phyloP scores from a whole-genome alignment of 2,797 vertebrate genomes.

The Xiphophorus birchmanni region DNA sequence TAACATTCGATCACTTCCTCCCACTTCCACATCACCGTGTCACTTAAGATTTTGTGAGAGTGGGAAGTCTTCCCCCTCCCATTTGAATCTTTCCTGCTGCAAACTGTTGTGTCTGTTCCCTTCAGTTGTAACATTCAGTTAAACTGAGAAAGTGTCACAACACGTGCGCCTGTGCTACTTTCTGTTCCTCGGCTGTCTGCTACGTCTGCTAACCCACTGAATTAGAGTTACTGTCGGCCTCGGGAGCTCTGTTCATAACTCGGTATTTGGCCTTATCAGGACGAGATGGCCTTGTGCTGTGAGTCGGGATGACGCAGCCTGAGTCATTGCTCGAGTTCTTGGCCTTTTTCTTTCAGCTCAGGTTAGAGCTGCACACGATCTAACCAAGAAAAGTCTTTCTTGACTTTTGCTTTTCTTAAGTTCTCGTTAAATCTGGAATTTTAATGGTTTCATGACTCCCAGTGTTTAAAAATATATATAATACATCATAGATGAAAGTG shows the following conservation, averaged over 20 bases:
- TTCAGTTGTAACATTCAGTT: slow-evolving; percentile 40
- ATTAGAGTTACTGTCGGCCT: slow-evolving; percentile 36
- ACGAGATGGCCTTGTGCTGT: slow-evolving; percentile 36
- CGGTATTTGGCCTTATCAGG: slow-evolving; percentile 53
- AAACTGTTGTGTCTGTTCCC: slow-evolving; percentile 37
- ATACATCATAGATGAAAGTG: too few species aligned
- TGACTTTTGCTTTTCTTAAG: too few species aligned
- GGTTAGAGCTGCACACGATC: slow-evolving; percentile 14
- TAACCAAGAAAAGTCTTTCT: too few species aligned
- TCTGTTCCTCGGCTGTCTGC: slow-evolving; percentile 26
- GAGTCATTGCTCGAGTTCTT: slow-evolving; percentile 50
- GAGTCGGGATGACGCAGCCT: slow-evolving; percentile 30
- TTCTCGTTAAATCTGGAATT: too few species aligned
- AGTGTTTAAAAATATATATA: too few species aligned
- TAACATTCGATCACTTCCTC: slow-evolving; percentile 46
- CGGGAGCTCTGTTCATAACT: slow-evolving; percentile 38
- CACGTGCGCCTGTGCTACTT: not conserved
- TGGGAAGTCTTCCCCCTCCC: slow-evolving; percentile 21
- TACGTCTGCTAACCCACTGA: not conserved
- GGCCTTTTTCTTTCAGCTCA: slow-evolving; percentile 24
- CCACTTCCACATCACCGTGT: slow-evolving; percentile 57
- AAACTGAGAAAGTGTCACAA: slow-evolving; percentile 34
- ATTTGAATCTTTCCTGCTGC: slow-evolving; percentile 21
- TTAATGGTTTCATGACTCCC: too few species aligned
- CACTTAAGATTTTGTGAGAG: slow-evolving; percentile 43